phyloP scores from a whole-genome alignment of 2,113 vertebrate species.

The Megaceryle maxima region DNA sequence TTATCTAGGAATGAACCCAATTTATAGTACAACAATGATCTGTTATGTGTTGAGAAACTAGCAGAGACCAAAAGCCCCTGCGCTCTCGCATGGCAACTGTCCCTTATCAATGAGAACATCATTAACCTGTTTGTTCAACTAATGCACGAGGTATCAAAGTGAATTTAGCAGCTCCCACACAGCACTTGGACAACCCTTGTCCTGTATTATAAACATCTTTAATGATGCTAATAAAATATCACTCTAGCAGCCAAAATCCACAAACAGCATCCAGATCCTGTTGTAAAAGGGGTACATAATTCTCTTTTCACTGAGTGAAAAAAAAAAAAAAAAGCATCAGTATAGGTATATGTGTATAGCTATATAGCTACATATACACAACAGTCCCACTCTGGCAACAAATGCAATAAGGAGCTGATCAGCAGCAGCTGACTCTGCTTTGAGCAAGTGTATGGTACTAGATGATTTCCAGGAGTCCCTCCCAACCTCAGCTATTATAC shows the following conservation, averaged over 20 bases:
- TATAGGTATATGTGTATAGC: neutral
- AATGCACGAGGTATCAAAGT: neutral
- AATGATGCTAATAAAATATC: neutral
- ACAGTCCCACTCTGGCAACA: neutral
- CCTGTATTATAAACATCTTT: neutral
- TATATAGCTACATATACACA: neutral
- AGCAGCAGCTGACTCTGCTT: neutral
- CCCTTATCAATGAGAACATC: neutral
- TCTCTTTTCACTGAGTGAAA: neutral
- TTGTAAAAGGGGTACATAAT: neutral
- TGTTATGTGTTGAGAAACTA: neutral
- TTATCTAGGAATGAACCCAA: neutral
- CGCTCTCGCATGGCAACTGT: neutral
- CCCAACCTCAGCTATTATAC: neutral
- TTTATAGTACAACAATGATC: neutral
- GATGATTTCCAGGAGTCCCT: neutral
- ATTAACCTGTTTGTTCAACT: neutral
- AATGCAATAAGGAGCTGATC: neutral
- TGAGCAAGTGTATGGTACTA: neutral
- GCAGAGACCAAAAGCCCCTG: neutral
- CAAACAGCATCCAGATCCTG: neutral
- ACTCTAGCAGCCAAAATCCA: neutral
- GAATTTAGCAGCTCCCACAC: neutral
- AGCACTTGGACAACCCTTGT: neutral
- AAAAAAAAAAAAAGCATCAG: neutral